Evolutionary conservation across 2,888 invertebrate genomes (phyloP).

Genomic region (Rotaria magnacalcarata): DNA sequence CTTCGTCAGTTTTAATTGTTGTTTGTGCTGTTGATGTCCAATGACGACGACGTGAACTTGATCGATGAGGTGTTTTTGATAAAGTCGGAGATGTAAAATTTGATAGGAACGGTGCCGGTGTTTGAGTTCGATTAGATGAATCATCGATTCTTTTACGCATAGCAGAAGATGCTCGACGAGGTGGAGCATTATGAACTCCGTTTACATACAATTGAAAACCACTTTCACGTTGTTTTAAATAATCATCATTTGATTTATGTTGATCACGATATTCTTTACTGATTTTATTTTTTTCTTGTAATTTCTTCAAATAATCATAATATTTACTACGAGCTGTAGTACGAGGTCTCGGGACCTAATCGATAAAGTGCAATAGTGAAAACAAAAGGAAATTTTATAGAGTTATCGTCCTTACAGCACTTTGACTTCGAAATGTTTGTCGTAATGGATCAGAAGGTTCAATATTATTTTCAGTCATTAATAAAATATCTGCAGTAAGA

Average conservation of each 20-base stretch:
- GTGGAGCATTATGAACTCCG: background rate
- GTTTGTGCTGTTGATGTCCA: background rate
- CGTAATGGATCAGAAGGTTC: background rate
- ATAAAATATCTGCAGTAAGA: background rate
- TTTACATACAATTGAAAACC: conserved; percentile 26
- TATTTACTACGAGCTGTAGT: background rate
- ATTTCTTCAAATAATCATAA: background rate
- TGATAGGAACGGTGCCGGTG: background rate
- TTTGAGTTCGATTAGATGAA: background rate
- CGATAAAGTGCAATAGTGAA: background rate
- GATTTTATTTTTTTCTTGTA: background rate
- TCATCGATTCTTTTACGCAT: background rate
- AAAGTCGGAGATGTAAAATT: background rate
- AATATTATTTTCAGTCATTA: background rate
- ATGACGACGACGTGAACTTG: background rate
- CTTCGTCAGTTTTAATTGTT: background rate
- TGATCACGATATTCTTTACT: background rate
- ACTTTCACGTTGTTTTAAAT: conserved; percentile 28
- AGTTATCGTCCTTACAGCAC: background rate
- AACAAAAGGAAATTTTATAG: too few species aligned
- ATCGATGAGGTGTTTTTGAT: background rate
- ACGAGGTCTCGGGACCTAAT: background rate
- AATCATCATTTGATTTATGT: background rate
- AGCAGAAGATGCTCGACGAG: background rate
- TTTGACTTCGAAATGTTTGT: background rate